Percentiles rank a stretch among this genome's conserved stretches.
Evolutionary conservation across 1,140 invertebrate species (phyloP).

Genomic region (Ephestia elutella): DNA sequence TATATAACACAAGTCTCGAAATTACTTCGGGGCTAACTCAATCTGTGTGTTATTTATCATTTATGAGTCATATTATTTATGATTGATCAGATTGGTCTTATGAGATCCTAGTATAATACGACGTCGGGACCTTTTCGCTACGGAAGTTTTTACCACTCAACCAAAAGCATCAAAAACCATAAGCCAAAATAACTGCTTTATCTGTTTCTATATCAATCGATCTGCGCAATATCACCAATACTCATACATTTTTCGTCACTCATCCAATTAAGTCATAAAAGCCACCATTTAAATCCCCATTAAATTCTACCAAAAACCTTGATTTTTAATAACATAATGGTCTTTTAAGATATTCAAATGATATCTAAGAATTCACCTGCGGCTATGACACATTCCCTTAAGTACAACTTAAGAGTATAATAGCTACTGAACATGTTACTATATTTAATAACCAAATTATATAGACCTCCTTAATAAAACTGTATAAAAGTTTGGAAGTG

Average conservation of each 20-base stretch:
- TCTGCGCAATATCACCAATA: background rate
- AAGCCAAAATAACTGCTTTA: too few relatives aligned
- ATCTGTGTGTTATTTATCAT: too few relatives aligned
- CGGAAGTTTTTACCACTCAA: too few relatives aligned
- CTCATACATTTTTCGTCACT: background rate
- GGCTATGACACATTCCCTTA: slow-evolving; percentile 42
- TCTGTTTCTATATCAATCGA: too few relatives aligned
- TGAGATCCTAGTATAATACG: too few relatives aligned
- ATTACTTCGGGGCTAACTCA: too few relatives aligned
- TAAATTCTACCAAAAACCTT: slow-evolving; percentile 1
- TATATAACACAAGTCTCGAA: too few relatives aligned
- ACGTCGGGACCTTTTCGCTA: too few relatives aligned
- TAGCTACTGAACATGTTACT: slow-evolving; percentile 29
- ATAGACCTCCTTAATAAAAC: background rate
- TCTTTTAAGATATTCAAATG: slow-evolving; percentile 34
- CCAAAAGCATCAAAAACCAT: too few relatives aligned
- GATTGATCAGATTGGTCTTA: too few relatives aligned
- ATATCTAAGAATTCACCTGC: slow-evolving; percentile 34
- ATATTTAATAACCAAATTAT: slow-evolving; percentile 20
- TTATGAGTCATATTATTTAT: too few relatives aligned
- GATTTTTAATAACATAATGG: slow-evolving; percentile 15
- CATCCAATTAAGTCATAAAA: slow-evolving; percentile 6
- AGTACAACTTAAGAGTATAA: slow-evolving; percentile 41
- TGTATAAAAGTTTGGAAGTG: background rate
- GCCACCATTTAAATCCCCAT: background rate